Percentiles rank a stretch among this genome's conserved stretches.
phyloP scores from a whole-genome alignment of 2,888 invertebrate species.

The Ichneumoninae sp. region DNA sequence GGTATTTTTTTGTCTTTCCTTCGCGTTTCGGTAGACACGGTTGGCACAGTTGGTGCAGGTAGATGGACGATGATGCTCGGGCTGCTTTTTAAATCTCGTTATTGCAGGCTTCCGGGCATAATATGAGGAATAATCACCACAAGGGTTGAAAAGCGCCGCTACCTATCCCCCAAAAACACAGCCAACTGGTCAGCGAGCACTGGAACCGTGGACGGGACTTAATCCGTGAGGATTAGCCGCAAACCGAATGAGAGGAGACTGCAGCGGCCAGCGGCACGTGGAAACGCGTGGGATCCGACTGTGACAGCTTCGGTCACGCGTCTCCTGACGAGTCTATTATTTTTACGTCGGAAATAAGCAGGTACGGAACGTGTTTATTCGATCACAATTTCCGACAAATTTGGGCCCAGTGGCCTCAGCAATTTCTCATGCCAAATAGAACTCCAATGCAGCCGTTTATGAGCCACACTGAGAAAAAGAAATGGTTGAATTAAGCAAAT shows the following conservation, averaged over 20 bases:
- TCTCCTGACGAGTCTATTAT: conserved; percentile 40
- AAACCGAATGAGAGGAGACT: conserved; percentile 67
- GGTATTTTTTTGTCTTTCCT: conserved; percentile 61
- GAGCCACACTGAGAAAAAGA: no score
- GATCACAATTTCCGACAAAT: conserved; percentile 4
- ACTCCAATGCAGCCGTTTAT: background rate
- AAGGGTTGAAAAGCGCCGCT: conserved; percentile 59
- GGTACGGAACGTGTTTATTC: conserved; percentile 6
- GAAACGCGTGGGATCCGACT: conserved; percentile 40
- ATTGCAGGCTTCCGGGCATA: conserved; percentile 73
- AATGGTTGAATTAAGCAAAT: no score
- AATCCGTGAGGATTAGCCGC: conserved; percentile 74
- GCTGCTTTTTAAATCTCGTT: conserved; percentile 79
- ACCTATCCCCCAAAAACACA: conserved; percentile 2
- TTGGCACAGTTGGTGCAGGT: conserved; percentile 63
- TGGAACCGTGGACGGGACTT: conserved; percentile 65
- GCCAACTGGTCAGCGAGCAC: conserved; percentile 56
- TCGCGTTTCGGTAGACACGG: conserved; percentile 66
- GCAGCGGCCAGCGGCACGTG: conserved; percentile 16
- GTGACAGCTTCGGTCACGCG: conserved; percentile 56
- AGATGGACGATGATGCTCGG: conserved; percentile 67
- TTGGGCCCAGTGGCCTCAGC: background rate
- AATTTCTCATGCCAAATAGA: background rate
- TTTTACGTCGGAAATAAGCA: conserved; percentile 21
- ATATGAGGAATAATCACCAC: conserved; percentile 74